Percentiles rank a stretch among this genome's conserved stretches.
Evolutionary conservation across 2,888 invertebrate genomes (phyloP).

Genomic region (Azorinus chamasolen): DNA sequence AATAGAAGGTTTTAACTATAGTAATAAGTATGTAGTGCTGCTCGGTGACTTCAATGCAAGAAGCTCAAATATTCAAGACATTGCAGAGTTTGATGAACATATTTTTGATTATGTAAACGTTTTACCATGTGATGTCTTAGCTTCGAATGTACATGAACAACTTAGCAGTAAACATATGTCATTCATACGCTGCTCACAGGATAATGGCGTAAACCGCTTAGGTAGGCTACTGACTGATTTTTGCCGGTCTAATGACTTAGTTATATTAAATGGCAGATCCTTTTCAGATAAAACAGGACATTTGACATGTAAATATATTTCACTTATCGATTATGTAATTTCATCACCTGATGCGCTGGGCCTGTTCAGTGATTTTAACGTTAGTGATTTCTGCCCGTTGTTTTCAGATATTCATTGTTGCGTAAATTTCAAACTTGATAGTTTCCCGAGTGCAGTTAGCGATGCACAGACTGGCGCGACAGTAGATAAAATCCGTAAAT

Average conservation of each 20-base stretch:
- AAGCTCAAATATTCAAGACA: not conserved
- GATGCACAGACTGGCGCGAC: too few species aligned
- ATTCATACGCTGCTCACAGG: not conserved
- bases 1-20: not conserved
- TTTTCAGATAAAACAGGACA: too few species aligned
- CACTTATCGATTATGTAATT: too few species aligned
- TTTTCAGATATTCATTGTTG: too few species aligned
- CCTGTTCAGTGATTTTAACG: too few species aligned
- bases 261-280: conserved; percentile 11
- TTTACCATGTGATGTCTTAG: not conserved
- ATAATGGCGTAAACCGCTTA: not conserved
- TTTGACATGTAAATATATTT: too few species aligned
- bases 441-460: too few species aligned
- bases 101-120: not conserved
- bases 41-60: conserved; percentile 1
- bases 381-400: too few species aligned
- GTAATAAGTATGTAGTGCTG: not conserved
- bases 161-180: not conserved
- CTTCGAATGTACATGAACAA: not conserved
- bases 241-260: not conserved
- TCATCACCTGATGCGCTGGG: too few species aligned
- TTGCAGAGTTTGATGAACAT: not conserved
- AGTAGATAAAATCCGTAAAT: too few species aligned
- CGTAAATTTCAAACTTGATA: too few species aligned
- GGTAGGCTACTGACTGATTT: not conserved